A percentile compares a stretch with the other conserved stretches of the same genome.
These are phyloP conservation scores for Philopedon plagiatum DNA, from an alignment of 2,888 invertebrate species.

Conservation along the genomic window DNA sequence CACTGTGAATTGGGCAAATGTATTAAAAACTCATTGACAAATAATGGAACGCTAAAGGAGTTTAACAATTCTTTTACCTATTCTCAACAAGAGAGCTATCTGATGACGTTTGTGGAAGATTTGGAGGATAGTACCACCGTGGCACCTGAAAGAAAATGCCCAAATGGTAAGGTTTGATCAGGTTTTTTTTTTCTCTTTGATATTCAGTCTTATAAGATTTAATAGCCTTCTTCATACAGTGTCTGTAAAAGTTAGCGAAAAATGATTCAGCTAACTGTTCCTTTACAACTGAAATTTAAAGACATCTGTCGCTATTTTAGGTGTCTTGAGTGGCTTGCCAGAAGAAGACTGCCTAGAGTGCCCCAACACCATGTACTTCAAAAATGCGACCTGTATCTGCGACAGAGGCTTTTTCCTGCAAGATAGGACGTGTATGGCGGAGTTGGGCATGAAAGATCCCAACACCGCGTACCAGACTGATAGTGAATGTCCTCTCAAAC, in stretches of 20 bases:
- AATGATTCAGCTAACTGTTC: no score
- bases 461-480: constrained; percentile 35
- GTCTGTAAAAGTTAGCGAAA: no score
- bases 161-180: constrained; percentile 10
- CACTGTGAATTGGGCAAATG: constrained; percentile 55
- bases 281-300: no score
- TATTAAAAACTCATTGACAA: not conserved
- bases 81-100: not conserved
- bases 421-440: constrained; percentile 52
- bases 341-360: constrained; percentile 34
- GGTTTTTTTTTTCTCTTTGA: not conserved
- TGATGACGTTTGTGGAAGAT: not conserved
- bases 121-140: not conserved
- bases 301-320: not conserved
- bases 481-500: constrained; percentile 55
- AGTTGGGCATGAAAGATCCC: constrained; percentile 54
- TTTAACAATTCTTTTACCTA: not conserved
- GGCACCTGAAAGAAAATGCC: not conserved
- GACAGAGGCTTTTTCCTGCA: constrained; percentile 53
- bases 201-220: not conserved
- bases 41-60: not conserved
- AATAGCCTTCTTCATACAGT: no score
- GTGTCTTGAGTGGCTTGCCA: constrained; percentile 4
- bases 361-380: constrained; percentile 43
- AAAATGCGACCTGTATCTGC: constrained; percentile 53